Conservation (phyloP, 53 echinoderm and acorn worm species). For the Paracentrotus lividus region DNA sequence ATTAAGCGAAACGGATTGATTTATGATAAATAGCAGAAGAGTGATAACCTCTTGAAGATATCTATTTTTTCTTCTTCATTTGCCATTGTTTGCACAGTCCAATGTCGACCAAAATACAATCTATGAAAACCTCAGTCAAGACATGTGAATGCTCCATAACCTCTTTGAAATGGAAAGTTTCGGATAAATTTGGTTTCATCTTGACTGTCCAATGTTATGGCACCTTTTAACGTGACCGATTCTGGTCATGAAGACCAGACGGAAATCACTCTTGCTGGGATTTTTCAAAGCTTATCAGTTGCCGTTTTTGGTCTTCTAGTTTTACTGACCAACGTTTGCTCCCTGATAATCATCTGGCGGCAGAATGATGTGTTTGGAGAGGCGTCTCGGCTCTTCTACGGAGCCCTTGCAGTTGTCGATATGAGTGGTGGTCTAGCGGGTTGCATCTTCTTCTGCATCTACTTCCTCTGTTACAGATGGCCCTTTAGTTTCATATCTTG, state of each 20-base stretch:
- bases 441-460: not conserved
- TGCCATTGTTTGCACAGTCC: too few species aligned
- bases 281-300: not conserved
- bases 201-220: not conserved
- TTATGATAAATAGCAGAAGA: too few species aligned
- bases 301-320: not conserved
- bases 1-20: too few species aligned
- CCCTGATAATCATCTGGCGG: not conserved
- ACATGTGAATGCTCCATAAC: too few species aligned
- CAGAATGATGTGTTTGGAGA: conserved; percentile 41
- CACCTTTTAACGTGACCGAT: not conserved
- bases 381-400: conserved; percentile 4
- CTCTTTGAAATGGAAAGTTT: too few species aligned
- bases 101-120: too few species aligned
- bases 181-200: not conserved
- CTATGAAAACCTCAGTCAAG: too few species aligned
- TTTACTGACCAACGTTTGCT: not conserved
- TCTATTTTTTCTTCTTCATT: too few species aligned
- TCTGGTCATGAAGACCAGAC: not conserved
- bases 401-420: not conserved
- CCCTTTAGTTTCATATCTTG: not conserved
- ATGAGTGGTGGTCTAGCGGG: not conserved
- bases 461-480: not conserved
- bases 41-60: too few species aligned
- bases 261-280: not conserved